Evolutionary conservation across 2,888 invertebrate species (phyloP).

Genomic region (Crepidodera aurea): DNA sequence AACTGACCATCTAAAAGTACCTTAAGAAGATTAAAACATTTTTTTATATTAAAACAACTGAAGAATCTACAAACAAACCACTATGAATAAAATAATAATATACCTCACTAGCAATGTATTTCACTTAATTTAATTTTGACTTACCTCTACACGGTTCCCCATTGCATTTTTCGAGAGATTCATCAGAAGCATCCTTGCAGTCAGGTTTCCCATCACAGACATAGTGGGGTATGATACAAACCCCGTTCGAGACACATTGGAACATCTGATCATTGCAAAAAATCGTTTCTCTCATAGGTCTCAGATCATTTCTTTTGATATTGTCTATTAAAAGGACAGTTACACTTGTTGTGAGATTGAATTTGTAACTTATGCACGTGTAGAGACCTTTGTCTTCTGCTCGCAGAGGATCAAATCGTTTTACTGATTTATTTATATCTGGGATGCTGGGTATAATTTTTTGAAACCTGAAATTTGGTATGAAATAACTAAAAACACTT

Average conservation of each 20-base stretch:
- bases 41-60: too few relatives aligned
- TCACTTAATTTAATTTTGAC: too few relatives aligned
- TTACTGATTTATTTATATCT: constrained; percentile 53
- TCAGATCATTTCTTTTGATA: constrained; percentile 40
- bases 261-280: constrained; percentile 58
- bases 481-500: background rate
- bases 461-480: constrained; percentile 30
- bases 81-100: too few relatives aligned
- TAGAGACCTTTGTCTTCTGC: constrained; percentile 55
- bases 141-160: constrained; percentile 62
- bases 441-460: constrained; percentile 27
- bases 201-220: constrained; percentile 65
- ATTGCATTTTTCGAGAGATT: constrained; percentile 58
- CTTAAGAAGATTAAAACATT: too few relatives aligned
- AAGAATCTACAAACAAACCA: too few relatives aligned
- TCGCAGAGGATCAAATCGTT: constrained; percentile 52
- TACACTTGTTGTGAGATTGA: constrained; percentile 51
- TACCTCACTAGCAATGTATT: too few relatives aligned
- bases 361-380: constrained; percentile 56
- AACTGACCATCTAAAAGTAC: too few relatives aligned
- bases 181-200: constrained; percentile 65
- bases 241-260: constrained; percentile 53
- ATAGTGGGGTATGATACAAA: constrained; percentile 63
- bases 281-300: constrained; percentile 44
- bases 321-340: constrained; percentile 52